These are phyloP conservation scores for Tethya wilhelma DNA, from an alignment of 37 sponge, comb jelly and placozoan genomes.

Conservation along the genomic window DNA sequence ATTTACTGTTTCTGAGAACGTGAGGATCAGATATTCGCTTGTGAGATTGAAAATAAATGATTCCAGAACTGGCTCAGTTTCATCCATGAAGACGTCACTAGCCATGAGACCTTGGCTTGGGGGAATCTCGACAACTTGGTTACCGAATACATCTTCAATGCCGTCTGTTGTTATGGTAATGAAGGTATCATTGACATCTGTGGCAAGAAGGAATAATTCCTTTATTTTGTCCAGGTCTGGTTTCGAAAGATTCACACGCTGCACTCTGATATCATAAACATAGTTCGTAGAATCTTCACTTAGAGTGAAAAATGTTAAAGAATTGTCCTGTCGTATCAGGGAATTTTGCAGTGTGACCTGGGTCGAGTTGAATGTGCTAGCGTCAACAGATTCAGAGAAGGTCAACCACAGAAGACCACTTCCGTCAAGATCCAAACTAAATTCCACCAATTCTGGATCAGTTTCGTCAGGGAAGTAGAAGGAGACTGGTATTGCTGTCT, in stretches of 20 bases:
- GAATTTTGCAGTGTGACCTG: conserved; percentile 71
- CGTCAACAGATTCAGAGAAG: conserved; percentile 82
- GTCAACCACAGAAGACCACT: conserved; percentile 60
- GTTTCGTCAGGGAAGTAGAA: conserved; percentile 68
- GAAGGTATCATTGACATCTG: conserved; percentile 50
- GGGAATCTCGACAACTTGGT: conserved; percentile 39
- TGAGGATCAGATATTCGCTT: conserved; percentile 52
- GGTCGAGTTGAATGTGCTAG: conserved; percentile 74
- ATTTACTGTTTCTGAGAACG: conserved; percentile 80
- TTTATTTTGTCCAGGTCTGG: conserved; percentile 83
- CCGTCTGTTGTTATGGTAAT: conserved; percentile 23
- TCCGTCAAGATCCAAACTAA: conserved; percentile 67
- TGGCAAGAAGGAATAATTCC: conserved; percentile 55
- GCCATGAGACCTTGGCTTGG: conserved; percentile 10
- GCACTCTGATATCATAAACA: conserved; percentile 43
- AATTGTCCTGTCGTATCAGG: not conserved
- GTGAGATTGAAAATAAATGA: conserved; percentile 70
- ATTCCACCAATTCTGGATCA: conserved; percentile 54
- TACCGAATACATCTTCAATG: conserved; percentile 77
- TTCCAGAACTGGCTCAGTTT: conserved; percentile 37
- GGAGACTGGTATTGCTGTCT: conserved; percentile 50
- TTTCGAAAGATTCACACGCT: conserved; percentile 53
- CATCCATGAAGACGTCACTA: conserved; percentile 40
- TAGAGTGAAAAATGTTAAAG: conserved; percentile 68
- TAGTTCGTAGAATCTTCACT: conserved; percentile 35